Percentiles rank a stretch among this genome's conserved stretches.
These are phyloP conservation scores for Clarias macrocephalus DNA, from an alignment of 2,113 vertebrate species.

Conservation along the genomic window DNA sequence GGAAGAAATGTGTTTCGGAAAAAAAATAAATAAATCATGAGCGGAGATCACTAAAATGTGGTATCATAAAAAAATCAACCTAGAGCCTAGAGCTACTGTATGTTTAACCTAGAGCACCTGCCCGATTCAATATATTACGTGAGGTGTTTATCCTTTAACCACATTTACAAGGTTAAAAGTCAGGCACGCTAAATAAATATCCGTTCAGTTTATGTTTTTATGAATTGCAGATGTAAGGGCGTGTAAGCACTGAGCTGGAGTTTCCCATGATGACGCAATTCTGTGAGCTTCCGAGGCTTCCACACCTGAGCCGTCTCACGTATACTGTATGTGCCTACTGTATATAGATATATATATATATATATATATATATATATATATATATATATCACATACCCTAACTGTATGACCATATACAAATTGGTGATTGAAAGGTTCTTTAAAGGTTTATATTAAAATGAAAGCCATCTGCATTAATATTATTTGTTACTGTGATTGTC, in stretches of 20 bases:
- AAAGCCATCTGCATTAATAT: background rate
- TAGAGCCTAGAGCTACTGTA: no score
- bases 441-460: background rate
- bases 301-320: no score
- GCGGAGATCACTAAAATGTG: no score
- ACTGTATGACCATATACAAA: background rate
- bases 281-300: background rate
- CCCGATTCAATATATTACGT: background rate
- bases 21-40: no score
- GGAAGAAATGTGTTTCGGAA: no score
- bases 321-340: no score
- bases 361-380: no score
- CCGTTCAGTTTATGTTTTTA: background rate
- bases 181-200: background rate
- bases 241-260: background rate
- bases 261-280: background rate
- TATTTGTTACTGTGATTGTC: background rate
- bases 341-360: no score
- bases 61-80: no score
- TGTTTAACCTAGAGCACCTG: no score
- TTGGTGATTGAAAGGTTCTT: background rate
- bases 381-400: background rate
- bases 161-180: background rate
- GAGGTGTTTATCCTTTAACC: background rate
- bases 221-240: background rate